These are phyloP conservation scores for Vulpes ferrilata DNA, from an alignment of 2,113 vertebrate species.

Conservation along the genomic window DNA sequence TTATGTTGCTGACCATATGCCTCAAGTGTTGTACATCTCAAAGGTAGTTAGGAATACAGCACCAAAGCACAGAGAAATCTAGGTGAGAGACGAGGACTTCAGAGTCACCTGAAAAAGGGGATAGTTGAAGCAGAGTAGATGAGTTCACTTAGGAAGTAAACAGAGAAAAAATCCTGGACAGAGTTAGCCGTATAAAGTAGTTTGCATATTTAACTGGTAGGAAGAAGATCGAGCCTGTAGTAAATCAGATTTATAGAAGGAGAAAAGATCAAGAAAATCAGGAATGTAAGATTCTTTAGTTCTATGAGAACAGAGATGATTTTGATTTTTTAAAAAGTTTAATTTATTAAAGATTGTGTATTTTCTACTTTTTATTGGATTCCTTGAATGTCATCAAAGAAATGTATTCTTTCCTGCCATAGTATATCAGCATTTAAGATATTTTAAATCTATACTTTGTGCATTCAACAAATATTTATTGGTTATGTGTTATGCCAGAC, in stretches of 20 bases:
- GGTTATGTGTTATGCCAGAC: neutral
- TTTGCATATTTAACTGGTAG: neutral
- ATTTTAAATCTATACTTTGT: conserved; percentile 17
- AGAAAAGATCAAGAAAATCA: conserved; percentile 16
- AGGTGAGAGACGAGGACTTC: neutral
- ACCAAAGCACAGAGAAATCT: neutral
- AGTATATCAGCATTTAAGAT: conserved; percentile 39
- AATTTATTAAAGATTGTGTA: neutral
- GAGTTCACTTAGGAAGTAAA: neutral
- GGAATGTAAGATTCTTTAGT: neutral
- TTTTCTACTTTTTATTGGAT: conserved; percentile 45
- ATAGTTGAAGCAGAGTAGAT: neutral
- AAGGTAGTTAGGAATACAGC: neutral
- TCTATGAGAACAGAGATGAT: neutral
- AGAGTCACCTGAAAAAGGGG: neutral
- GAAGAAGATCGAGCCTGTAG: neutral
- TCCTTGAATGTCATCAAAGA: conserved; percentile 18
- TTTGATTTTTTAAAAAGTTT: conserved; percentile 7
- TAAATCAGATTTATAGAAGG: neutral
- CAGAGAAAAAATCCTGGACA: neutral
- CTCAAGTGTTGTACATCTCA: neutral
- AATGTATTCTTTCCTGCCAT: conserved; percentile 33
- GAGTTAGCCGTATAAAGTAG: neutral
- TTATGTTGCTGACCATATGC: neutral
- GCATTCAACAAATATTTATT: conserved; percentile 8